Evolutionary conservation across 2,888 invertebrate species (phyloP).

Genomic region (Sthenelais limicola): DNA sequence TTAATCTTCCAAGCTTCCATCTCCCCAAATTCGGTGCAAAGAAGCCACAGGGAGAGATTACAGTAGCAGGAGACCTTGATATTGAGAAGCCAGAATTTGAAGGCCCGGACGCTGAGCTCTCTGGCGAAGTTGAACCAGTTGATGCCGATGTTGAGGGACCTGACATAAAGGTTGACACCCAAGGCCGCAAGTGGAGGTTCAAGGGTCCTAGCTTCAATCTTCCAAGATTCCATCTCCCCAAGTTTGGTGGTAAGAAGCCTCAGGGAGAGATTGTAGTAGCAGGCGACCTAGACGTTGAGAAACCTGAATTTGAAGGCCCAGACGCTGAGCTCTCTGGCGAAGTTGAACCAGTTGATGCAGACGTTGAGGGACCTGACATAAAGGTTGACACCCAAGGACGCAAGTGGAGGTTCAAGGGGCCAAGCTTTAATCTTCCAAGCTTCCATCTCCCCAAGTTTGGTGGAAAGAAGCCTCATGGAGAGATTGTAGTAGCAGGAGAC

Average conservation of each 20-base stretch:
- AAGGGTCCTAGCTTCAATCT: no score
- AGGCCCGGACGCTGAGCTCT: no score
- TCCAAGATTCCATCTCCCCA: no score
- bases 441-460: slow-evolving; percentile 9
- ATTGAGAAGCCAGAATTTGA: no score
- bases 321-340: not conserved
- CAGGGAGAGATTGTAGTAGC: slow-evolving; percentile 21
- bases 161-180: slow-evolving; percentile 20
- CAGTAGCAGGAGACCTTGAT: slow-evolving; percentile 24
- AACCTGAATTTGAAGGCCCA: not conserved
- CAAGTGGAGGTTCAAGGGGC: slow-evolving; percentile 16
- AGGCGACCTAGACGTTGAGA: slow-evolving; percentile 9
- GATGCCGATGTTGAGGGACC: slow-evolving; percentile 26
- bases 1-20: slow-evolving; percentile 17
- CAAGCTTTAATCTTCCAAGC: slow-evolving; percentile 6
- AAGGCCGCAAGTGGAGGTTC: no score
- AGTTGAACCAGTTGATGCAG: slow-evolving; percentile 18
- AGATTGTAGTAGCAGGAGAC: slow-evolving; percentile 3
- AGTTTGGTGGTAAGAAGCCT: slow-evolving; percentile 18
- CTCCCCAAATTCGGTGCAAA: slow-evolving; percentile 1
- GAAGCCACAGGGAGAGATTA: slow-evolving; percentile 8
- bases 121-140: slow-evolving; percentile 2
- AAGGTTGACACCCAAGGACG: not conserved
- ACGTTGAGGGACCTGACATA: slow-evolving; percentile 8
- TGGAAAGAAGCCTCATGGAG: slow-evolving; percentile 10